These are phyloP conservation scores for Rattus rattus DNA, from an alignment of 2,113 vertebrate genomes.

Conservation along the genomic window DNA sequence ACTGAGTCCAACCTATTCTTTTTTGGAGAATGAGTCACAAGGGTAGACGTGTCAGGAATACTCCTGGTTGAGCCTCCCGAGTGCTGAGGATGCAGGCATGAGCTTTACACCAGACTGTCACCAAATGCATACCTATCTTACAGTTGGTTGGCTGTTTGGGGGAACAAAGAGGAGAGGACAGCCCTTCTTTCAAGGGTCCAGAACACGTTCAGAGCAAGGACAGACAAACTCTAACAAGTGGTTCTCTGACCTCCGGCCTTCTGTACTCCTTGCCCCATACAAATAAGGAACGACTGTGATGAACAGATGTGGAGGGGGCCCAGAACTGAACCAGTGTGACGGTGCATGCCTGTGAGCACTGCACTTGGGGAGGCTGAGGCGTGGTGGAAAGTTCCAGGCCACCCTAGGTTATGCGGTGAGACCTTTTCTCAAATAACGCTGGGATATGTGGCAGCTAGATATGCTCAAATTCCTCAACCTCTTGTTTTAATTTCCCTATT, in stretches of 20 bases:
- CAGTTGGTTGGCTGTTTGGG: background rate
- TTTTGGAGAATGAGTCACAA: background rate
- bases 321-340: background rate
- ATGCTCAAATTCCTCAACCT: background rate
- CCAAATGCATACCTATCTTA: background rate
- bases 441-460: background rate
- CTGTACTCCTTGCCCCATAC: background rate
- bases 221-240: background rate
- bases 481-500: background rate
- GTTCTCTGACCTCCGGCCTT: background rate
- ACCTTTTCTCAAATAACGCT: background rate
- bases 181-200: background rate
- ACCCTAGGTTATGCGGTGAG: background rate
- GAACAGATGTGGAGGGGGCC: background rate
- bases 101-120: background rate
- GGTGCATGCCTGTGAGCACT: background rate
- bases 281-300: background rate
- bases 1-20: background rate
- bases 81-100: background rate
- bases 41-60: background rate
- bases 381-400: background rate
- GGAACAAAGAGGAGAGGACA: background rate
- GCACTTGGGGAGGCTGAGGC: background rate
- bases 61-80: background rate
- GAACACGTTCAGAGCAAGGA: background rate